Percentiles rank a stretch among this genome's conserved stretches.
phyloP scores from a whole-genome alignment of 2,113 vertebrate species.

The Chaenocephalus aceratus region DNA sequence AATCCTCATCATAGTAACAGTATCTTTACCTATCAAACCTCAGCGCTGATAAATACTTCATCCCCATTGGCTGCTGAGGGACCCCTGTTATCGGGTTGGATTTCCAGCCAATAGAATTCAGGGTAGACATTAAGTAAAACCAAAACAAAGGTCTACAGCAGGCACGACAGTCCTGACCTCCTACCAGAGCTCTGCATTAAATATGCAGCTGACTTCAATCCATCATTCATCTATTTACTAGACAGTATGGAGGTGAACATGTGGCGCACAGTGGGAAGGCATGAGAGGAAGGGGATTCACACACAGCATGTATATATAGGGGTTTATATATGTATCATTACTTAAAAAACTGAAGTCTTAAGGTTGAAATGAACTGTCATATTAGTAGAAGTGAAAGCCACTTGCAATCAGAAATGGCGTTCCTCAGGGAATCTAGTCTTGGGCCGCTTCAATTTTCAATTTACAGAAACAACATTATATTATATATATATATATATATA shows the following conservation, averaged over 20 bases:
- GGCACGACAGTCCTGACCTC: constrained; percentile 53
- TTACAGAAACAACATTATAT: neutral
- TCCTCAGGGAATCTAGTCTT: neutral
- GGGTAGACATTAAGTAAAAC: constrained; percentile 6
- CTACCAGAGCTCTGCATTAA: constrained; percentile 58
- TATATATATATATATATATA: no score
- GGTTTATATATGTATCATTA: neutral
- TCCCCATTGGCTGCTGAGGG: constrained; percentile 59
- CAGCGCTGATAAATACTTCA: neutral
- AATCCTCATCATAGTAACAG: neutral
- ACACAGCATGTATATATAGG: neutral
- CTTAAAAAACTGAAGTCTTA: neutral
- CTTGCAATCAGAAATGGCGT: neutral
- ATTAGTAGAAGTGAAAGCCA: neutral
- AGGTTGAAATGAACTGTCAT: neutral
- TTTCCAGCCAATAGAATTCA: constrained; percentile 55
- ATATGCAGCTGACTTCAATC: constrained; percentile 73
- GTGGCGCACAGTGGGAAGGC: neutral
- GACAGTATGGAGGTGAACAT: constrained; percentile 25
- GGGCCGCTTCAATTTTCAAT: neutral
- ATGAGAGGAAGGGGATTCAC: neutral
- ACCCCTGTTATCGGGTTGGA: constrained; percentile 66
- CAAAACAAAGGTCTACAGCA: constrained; percentile 33
- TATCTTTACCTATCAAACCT: constrained; percentile 7
- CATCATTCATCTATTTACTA: constrained; percentile 73